Percentiles rank a stretch among this genome's conserved stretches.
Evolutionary conservation across 30 jellyfish, hydroid and myxozoan genomes (phyloP).

Genomic region (Catostylus mosaicus): DNA sequence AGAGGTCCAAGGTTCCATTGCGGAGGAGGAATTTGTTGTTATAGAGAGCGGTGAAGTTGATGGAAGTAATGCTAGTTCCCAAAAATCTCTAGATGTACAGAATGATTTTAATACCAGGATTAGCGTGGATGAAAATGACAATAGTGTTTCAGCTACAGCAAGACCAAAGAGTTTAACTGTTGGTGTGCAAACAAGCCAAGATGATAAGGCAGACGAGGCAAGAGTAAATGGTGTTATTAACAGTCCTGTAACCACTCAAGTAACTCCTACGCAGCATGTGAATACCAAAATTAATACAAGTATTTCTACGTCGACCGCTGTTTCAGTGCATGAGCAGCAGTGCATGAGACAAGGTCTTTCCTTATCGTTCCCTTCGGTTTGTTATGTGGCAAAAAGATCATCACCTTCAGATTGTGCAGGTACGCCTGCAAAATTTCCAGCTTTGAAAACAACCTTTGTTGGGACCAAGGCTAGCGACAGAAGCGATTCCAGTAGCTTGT

Average conservation of each 20-base stretch:
- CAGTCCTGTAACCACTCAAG: background rate
- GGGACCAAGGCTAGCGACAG: background rate
- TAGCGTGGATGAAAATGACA: background rate
- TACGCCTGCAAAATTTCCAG: background rate
- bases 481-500: background rate
- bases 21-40: conserved; percentile 67
- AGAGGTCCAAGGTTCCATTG: conserved; percentile 46
- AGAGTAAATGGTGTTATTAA: background rate
- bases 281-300: background rate
- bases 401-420: conserved; percentile 12
- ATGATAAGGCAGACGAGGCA: background rate
- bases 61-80: background rate
- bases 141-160: background rate
- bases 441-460: no score
- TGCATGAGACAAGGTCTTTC: conserved; percentile 7
- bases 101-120: background rate
- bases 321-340: background rate
- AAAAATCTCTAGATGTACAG: background rate
- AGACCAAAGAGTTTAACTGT: background rate
- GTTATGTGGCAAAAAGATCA: background rate
- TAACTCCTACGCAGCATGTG: background rate
- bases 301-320: background rate
- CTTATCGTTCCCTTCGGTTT: background rate
- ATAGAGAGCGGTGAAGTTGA: conserved; percentile 24
- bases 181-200: background rate